phyloP scores from a whole-genome alignment of 2,888 invertebrate genomes.

The Drosophila longiperda region DNA sequence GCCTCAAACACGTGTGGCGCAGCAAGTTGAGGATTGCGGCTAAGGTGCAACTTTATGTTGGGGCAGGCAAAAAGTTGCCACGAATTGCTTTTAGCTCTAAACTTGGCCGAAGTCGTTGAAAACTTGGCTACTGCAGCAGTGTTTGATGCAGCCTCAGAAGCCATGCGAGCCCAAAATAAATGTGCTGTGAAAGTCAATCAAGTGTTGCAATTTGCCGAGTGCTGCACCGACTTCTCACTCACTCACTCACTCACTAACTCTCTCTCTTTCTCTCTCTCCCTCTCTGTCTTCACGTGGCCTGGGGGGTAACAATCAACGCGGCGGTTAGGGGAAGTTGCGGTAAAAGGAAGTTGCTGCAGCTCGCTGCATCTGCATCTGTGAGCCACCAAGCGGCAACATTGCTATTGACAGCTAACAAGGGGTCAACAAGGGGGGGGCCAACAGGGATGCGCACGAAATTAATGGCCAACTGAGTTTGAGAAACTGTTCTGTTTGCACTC shows the following conservation, averaged over 20 bases:
- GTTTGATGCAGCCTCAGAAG: slow-evolving; percentile 40
- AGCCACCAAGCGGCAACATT: slow-evolving; percentile 50
- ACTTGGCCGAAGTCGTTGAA: slow-evolving; percentile 76
- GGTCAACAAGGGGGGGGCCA: not conserved
- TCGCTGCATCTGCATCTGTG: slow-evolving; percentile 66
- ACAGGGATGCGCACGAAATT: slow-evolving; percentile 10
- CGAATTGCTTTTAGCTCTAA: slow-evolving; percentile 72
- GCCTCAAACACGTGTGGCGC: slow-evolving; percentile 40
- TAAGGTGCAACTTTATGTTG: slow-evolving; percentile 31
- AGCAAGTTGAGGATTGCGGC: slow-evolving; percentile 20
- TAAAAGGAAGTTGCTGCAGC: slow-evolving; percentile 5
- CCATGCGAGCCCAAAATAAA: slow-evolving; percentile 50
- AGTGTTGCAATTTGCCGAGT: slow-evolving; percentile 70
- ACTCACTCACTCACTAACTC: not conserved
- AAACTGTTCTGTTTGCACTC: slow-evolving; percentile 29
- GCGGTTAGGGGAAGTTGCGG: slow-evolving; percentile 15
- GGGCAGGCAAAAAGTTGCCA: slow-evolving; percentile 44
- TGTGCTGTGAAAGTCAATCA: slow-evolving; percentile 79
- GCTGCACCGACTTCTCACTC: slow-evolving; percentile 25
- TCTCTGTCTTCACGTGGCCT: slow-evolving; percentile 6
- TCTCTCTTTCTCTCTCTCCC: no score
- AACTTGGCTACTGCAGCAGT: slow-evolving; percentile 58
- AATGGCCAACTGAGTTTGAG: slow-evolving; percentile 31
- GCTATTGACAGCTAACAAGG: slow-evolving; percentile 64
- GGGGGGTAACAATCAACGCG: slow-evolving; percentile 33